Evolutionary conservation across 2,888 invertebrate species (phyloP), one percentile per base, ranked within the genome.

Genomic region (Brachyptera putata): DNA sequence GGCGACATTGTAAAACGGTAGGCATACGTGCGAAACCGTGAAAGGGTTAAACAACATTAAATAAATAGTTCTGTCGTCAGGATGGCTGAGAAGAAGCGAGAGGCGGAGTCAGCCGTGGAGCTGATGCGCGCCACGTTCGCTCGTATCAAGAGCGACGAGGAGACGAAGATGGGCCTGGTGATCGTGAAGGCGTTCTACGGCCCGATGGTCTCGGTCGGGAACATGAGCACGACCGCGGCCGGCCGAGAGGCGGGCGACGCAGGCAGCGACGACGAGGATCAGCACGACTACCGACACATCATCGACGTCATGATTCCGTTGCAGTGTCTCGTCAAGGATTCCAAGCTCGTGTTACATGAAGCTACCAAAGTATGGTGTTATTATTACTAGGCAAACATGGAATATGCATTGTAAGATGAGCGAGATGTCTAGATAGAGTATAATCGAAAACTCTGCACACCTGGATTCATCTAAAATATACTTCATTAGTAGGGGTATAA

Each of bases 251-350:
- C 77, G 14, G 68, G 73, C 61, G 76, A 63, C 37, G 79, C 78
- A 67, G n/a, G n/a, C n/a, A 60, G 37, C 16, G 34, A 50, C 9
- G 67, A 67, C 36, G 61, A 62, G 18, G 49, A 62, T 18, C 18
- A 36, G 41, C 69, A 68, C 1, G 69, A 67, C 3, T 71, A 70
- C 49, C 74, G 78, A 43, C 86, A 87, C 68, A 79, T 86, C 2
- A 86, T 95, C 63, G 95, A 97, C 74, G 97, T 97, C 14, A 95
- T 93, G n/a, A 83, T 95, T 68, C 95, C 95, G 0, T 71, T 98
- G 24, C 98, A 98, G 75, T 95, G 95, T 72, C 83, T 96, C 68
- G 91, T 95, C 57, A 91, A 89, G 72, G 91, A 95, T 73, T 91
- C 95, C n/a, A 85, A 87, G 71, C 79, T 98, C 57, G 83, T 89